A percentile compares a stretch with the other conserved stretches of the same genome.
Conservation (phyloP, 2,888 invertebrate genomes). For the Muscina levida region DNA sequence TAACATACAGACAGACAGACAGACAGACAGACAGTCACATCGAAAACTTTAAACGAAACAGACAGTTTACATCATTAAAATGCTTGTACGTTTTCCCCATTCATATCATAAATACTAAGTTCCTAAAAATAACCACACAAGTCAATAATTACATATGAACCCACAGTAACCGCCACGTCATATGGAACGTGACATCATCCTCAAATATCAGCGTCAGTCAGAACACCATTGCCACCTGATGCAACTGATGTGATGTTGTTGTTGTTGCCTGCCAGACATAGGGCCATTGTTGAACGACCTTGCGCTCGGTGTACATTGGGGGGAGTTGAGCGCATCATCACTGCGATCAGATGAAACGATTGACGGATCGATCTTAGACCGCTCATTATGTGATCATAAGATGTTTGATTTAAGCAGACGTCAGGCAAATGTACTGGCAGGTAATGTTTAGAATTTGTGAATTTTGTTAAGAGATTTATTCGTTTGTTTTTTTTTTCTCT, state of each 20-base stretch:
- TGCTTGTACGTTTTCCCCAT: neutral
- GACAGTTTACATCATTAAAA: slow-evolving; percentile 36
- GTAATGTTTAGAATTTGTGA: neutral
- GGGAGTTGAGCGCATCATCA: neutral
- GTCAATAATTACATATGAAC: slow-evolving; percentile 58
- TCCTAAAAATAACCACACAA: slow-evolving; percentile 52
- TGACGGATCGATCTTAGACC: neutral
- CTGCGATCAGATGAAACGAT: neutral
- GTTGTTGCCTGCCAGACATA: neutral
- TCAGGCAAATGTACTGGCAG: neutral
- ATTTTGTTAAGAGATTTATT: neutral
- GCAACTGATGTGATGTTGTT: slow-evolving; percentile 7
- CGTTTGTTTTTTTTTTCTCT: neutral
- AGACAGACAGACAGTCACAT: too few species aligned
- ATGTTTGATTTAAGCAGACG: slow-evolving; percentile 5
- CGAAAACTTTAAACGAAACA: slow-evolving; percentile 4
- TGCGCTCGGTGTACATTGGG: slow-evolving; percentile 57
- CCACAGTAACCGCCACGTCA: neutral
- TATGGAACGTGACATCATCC: slow-evolving; percentile 29
- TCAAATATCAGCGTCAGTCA: slow-evolving; percentile 4
- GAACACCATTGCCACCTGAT: slow-evolving; percentile 14
- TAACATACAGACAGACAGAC: too few species aligned
- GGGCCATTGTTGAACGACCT: slow-evolving; percentile 54
- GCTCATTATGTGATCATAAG: neutral
- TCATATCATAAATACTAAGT: slow-evolving; percentile 26